Conservation (phyloP, 2,888 invertebrate genomes). For the Orthonychiurus folsomi region DNA sequence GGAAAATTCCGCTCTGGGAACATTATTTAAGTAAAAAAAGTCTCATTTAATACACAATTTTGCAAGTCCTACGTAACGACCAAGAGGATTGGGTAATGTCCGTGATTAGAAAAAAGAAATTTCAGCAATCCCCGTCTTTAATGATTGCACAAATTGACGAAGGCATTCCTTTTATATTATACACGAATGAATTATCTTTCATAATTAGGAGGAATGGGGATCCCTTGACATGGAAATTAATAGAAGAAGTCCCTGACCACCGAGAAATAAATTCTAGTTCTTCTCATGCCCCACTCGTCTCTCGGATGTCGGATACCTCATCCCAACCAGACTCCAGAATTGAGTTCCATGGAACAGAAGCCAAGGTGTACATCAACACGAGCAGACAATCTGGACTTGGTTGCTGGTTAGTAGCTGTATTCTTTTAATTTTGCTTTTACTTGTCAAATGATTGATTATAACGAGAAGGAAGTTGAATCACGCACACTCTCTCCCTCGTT, state of each 20-base stretch:
- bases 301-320: slow-evolving; percentile 30
- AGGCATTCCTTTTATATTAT: too few relatives aligned
- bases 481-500: too few relatives aligned
- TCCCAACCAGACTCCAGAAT: slow-evolving; percentile 32
- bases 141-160: too few relatives aligned
- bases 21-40: too few relatives aligned
- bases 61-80: too few relatives aligned
- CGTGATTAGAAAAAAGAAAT: too few relatives aligned
- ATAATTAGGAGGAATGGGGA: slow-evolving; percentile 64
- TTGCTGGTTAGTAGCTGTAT: slow-evolving; percentile 39
- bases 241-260: slow-evolving; percentile 50
- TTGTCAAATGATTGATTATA: not conserved
- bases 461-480: too few relatives aligned
- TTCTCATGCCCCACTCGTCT: slow-evolving; percentile 26
- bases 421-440: not conserved
- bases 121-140: too few relatives aligned
- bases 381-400: slow-evolving; percentile 38
- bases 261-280: slow-evolving; percentile 22
- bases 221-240: slow-evolving; percentile 74
- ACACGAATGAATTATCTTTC: too few relatives aligned
- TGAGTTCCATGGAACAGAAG: slow-evolving; percentile 35
- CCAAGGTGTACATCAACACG: slow-evolving; percentile 39
- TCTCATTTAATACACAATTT: too few relatives aligned
- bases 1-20: too few relatives aligned
- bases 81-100: too few relatives aligned